Percentiles rank a stretch among this genome's conserved stretches.
phyloP scores from a whole-genome alignment of 2,113 vertebrate genomes.

The Tauraco erythrolophus region DNA sequence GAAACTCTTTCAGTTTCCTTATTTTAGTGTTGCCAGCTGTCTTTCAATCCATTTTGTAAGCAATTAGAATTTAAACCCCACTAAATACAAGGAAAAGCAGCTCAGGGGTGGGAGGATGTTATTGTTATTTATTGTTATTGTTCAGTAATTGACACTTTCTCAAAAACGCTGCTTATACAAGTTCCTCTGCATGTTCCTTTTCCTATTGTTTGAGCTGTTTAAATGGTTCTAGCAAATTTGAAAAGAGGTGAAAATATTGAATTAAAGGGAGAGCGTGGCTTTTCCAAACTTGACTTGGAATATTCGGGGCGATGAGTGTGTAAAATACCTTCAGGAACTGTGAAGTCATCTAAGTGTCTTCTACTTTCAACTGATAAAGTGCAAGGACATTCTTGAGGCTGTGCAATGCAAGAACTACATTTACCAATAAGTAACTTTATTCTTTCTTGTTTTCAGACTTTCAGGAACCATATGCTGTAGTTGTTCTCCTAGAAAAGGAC shows the following conservation, averaged over 20 bases:
- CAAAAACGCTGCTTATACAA: not conserved
- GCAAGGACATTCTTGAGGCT: not conserved
- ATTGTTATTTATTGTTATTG: not conserved
- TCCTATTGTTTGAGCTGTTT: not conserved
- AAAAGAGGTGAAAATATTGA: not conserved
- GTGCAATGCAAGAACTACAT: not conserved
- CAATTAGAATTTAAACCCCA: not conserved
- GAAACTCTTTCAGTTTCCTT: not conserved
- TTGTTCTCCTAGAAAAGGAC: conserved; percentile 98
- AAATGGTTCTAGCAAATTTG: not conserved
- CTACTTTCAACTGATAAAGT: not conserved
- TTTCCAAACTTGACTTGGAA: not conserved
- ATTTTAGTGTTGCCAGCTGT: not conserved
- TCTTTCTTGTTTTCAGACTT: conserved; percentile 83
- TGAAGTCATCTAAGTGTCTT: not conserved
- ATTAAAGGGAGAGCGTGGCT: not conserved
- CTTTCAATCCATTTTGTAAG: not conserved
- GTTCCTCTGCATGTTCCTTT: not conserved
- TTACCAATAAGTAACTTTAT: not conserved
- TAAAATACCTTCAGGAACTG: not conserved
- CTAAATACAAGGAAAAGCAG: not conserved
- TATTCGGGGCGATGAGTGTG: accelerated
- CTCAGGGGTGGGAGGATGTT: not conserved
- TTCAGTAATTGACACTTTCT: not conserved
- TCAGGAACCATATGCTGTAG: conserved; percentile 98